Evolutionary conservation across 2,797 vertebrate species (phyloP), one percentile per base, ranked within the genome.

Genomic region (Cynopterus sphinx): DNA sequence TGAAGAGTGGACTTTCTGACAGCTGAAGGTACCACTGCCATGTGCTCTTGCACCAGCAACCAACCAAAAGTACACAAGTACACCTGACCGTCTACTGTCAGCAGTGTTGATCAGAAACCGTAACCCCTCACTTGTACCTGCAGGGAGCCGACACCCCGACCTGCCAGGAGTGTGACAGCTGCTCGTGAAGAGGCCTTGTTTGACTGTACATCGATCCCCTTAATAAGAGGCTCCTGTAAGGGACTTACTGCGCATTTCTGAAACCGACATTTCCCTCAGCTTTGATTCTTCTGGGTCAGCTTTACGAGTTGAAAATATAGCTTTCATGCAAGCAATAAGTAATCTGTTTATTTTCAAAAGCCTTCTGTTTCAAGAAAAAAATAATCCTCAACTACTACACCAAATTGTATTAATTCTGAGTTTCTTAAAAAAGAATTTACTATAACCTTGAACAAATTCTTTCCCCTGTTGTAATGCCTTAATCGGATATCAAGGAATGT

Each of bases 401-500:
- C 67, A 90, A 39, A 49, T 61, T 93, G 9, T 41, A 75, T 68
- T 65, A 74, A 46, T 79, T 78, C 85, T 74, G 92, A 95, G 83
- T 16, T 16, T 9, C 49, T 83, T 96, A 90, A 94, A 94, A 93
- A 81, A 91, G 83, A 74, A 61, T 49, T 77, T 1, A 33, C 12
- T 24, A 31, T 28, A 61, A 36, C 59, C 79, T 84, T 97, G 59
- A 79, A 89, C 53, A 36, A 65, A 55, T 28, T 41, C 84, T 68
- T 87, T 94, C 67, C 53, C 77, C 93, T 87, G 1, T 1, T 28
- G 24, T 2, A 87, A 15, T 77, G 61, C 84, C 95, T 97, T 86
- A 87, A 53, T 13, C n/a, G 68, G 53, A 1, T 94, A 97, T 96
- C 88, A 92, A 77, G 94, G 90, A 19, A 78, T 87, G 84, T 67